A percentile compares a stretch with the other conserved stretches of the same genome.
Conservation (phyloP, 2,797 vertebrate species). For the Molossus molossus region DNA sequence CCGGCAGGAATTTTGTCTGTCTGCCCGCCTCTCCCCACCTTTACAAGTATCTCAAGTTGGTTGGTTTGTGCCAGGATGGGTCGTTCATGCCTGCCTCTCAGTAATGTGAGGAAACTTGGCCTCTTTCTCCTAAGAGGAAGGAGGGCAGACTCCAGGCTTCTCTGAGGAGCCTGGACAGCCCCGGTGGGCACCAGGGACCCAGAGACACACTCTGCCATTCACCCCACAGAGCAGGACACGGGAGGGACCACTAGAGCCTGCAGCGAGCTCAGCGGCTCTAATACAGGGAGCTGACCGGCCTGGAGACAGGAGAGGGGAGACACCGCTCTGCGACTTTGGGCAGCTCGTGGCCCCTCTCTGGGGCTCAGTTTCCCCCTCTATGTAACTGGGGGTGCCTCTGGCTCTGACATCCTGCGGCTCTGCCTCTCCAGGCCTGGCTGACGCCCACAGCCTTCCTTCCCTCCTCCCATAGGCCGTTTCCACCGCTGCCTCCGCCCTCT, state of each 20-base stretch:
- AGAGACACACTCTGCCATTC: not conserved
- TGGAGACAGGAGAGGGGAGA: not conserved
- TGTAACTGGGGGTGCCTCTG: not conserved
- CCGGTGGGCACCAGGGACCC: not conserved
- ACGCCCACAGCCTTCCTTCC: fast-evolving
- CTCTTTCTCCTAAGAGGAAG: not conserved
- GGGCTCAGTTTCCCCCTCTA: not conserved
- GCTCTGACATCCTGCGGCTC: not conserved
- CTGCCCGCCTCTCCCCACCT: not conserved
- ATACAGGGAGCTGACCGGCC: not conserved
- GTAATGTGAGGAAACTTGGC: not conserved
- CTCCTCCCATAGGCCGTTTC: not conserved
- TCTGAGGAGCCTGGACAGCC: not conserved
- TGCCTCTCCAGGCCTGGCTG: not conserved
- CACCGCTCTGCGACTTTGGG: not conserved
- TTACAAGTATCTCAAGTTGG: not conserved
- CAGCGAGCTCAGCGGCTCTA: not conserved
- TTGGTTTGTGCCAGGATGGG: not conserved
- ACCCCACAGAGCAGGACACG: not conserved
- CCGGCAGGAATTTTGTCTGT: not conserved
- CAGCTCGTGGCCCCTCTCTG: not conserved
- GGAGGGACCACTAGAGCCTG: not conserved
- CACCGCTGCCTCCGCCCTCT: not conserved
- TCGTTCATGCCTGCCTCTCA: not conserved
- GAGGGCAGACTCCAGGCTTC: not conserved